These are phyloP conservation scores for Istiophorus platypterus DNA, from an alignment of 2,113 vertebrate species.

Conservation along the genomic window DNA sequence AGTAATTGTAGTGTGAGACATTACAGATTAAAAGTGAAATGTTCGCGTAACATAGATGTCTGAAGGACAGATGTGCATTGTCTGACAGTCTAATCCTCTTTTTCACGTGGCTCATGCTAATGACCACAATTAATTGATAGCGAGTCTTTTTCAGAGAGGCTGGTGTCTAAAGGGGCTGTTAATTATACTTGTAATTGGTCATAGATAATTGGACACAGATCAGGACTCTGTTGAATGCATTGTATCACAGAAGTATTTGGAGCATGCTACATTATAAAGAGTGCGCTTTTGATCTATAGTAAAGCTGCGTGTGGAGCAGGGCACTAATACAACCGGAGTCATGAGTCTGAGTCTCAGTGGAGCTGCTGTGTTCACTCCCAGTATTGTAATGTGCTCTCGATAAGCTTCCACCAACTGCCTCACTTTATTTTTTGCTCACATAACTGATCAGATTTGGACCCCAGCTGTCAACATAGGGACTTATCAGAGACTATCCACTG, in stretches of 20 bases:
- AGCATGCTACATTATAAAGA: neutral
- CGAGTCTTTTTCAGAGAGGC: constrained; percentile 14
- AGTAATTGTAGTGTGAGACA: neutral
- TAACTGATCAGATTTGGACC: constrained; percentile 23
- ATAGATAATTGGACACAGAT: constrained; percentile 32
- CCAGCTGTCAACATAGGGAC: constrained; percentile 3
- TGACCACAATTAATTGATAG: constrained; percentile 8
- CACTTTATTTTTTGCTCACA: constrained; percentile 17
- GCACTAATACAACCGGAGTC: neutral
- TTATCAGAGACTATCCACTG: neutral
- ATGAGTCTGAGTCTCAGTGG: neutral
- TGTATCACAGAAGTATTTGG: neutral
- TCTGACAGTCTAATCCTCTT: neutral
- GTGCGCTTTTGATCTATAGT: constrained; percentile 18
- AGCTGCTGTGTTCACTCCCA: neutral
- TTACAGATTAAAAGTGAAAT: neutral
- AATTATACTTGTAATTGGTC: constrained; percentile 40
- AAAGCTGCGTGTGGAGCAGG: constrained; percentile 1
- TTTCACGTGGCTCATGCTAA: neutral
- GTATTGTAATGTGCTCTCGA: constrained; percentile 22
- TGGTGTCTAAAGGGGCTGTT: neutral
- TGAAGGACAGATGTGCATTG: constrained; percentile 9
- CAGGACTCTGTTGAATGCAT: neutral
- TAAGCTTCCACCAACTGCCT: constrained; percentile 24
- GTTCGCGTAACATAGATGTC: constrained; percentile 12